A percentile compares a stretch with the other conserved stretches of the same genome.
Conservation (phyloP, 1,140 invertebrate genomes). For the Calycopis cecrops region DNA sequence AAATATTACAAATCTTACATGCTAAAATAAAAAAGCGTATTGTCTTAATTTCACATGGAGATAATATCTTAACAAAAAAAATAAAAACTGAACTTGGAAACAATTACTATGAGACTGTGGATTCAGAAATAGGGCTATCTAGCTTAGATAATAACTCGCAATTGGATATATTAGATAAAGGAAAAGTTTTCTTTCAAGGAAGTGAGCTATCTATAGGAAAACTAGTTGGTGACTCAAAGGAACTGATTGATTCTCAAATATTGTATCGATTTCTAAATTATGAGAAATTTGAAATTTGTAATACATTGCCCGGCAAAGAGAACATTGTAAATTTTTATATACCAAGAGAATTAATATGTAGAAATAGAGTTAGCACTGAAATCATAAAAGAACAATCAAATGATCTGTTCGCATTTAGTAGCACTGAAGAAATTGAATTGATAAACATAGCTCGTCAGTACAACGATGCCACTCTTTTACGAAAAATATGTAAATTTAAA, state of each 20-base stretch:
- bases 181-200: neutral
- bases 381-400: slow-evolving; percentile 1
- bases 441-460: neutral
- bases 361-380: neutral
- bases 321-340: neutral
- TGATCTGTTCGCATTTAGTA: neutral
- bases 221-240: neutral
- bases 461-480: neutral
- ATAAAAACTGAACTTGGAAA: neutral
- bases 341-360: neutral
- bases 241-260: neutral
- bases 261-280: neutral
- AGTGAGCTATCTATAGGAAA: neutral
- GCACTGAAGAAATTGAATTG: neutral
- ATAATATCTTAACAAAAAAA: slow-evolving; percentile 2
- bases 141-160: neutral
- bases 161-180: neutral
- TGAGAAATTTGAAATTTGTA: neutral
- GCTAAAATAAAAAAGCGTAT: slow-evolving; percentile 1
- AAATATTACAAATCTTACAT: neutral
- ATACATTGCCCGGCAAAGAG: neutral
- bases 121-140: neutral
- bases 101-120: neutral
- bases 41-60: neutral
- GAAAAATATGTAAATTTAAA: neutral